Evolutionary conservation across 2,113 vertebrate species (phyloP), one percentile per base, ranked within the genome.

Genomic region (Erythrolamprus reginae): DNA sequence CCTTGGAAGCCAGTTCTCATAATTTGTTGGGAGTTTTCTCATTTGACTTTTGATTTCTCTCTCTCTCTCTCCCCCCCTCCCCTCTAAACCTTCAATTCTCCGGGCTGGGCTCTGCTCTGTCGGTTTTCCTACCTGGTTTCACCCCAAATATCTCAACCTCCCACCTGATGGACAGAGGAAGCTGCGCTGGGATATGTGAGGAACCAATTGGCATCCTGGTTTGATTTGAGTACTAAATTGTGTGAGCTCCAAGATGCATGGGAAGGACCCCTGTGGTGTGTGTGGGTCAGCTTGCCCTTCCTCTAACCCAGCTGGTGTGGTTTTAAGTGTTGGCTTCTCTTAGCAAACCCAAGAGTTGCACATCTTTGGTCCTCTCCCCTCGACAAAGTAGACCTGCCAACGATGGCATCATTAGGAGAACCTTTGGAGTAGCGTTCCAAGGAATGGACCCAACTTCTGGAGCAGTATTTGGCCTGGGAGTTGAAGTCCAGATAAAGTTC

Each of bases 161-260:
- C 92, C 86, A 91, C 93, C 95, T 56, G 96, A 94, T 94, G 96
- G 96, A 96, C 98, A 99, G 99, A 99, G 99, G 98, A 99, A 99
- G 97, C 99, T 99, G 93, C 98, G 98, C 97, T 99, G 99, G 99
- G 98, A 99, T 98, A 98, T 99, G 99, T 99, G 98, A 99, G 98
- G 96, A 97, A 93, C 0, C 17, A 92, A 94, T 89, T 15, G 61
- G 95, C 93, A 55, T 91, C 70, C 42, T 33, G 48, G 93, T 91
- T 77, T 94, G 91, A 90, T 86, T 94, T 94, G 92, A 90, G 12
- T 95, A 95, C 95, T 95, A 96, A 91, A 93, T 55, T 24, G 50
- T 2, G 91, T 94, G 92, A 91, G 82, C 4, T 9, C 89, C 4
- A 90, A 91, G 89, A 92, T 0, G 24, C 47, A 28, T 51, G 94